These are phyloP conservation scores for Apis florea DNA, from an alignment of 1,140 invertebrate species.

Conservation along the genomic window DNA sequence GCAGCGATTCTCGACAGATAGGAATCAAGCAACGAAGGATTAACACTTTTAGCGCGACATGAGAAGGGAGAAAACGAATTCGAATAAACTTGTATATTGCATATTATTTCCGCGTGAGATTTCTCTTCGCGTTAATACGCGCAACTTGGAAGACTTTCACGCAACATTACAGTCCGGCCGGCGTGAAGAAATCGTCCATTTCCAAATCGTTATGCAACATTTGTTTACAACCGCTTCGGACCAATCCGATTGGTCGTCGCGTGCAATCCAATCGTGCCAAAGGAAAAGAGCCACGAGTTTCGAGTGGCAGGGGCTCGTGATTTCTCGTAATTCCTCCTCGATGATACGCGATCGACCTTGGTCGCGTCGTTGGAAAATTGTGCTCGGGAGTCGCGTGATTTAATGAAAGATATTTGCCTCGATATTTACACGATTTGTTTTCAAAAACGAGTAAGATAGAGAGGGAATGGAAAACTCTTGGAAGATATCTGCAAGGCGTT, in stretches of 20 bases:
- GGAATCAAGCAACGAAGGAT: too few species aligned
- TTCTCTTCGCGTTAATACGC: not conserved
- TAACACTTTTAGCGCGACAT: too few species aligned
- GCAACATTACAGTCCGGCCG: not conserved
- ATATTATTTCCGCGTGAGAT: not conserved
- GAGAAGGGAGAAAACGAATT: too few species aligned
- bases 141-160: constrained; percentile 16
- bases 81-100: too few species aligned
- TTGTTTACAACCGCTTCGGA: constrained; percentile 46
- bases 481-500: too few species aligned
- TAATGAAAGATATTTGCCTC: too few species aligned
- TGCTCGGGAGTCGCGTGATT: not conserved
- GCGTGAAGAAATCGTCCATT: constrained; percentile 32
- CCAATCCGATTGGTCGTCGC: constrained; percentile 42
- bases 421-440: too few species aligned
- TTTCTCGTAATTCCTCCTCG: not conserved
- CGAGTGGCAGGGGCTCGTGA: not conserved
- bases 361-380: not conserved
- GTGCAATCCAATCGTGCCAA: not conserved
- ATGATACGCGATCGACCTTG: not conserved
- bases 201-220: constrained; percentile 50
- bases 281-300: not conserved
- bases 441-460: too few species aligned
- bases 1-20: too few species aligned
- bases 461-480: too few species aligned